phyloP scores from a whole-genome alignment of 2,797 vertebrate species.

The Pipistrellus pipistrellus region DNA sequence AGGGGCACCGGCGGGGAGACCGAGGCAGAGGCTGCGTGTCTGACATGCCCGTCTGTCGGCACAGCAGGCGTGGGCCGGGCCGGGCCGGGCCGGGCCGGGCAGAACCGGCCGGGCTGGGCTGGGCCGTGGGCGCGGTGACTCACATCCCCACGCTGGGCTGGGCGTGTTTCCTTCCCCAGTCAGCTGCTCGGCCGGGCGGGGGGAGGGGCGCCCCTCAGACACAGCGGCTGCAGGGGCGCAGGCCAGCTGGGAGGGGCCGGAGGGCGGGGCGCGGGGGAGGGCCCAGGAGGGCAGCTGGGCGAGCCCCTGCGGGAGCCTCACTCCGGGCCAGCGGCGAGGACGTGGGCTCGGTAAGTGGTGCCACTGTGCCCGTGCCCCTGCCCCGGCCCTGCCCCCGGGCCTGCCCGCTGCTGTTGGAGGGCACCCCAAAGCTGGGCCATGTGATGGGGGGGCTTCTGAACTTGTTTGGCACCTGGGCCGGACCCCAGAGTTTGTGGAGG shows the following conservation, averaged over 20 bases:
- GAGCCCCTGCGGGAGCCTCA: not conserved
- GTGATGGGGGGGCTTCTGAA: no score
- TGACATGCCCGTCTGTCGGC: not conserved
- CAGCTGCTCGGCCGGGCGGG: slow-evolving; percentile 62
- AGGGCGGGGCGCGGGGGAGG: not conserved
- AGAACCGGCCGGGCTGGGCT: not conserved
- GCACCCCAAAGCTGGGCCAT: not conserved
- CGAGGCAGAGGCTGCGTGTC: not conserved
- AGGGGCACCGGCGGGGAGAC: not conserved
- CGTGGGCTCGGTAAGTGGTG: not conserved
- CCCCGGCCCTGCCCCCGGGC: no score
- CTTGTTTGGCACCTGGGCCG: not conserved
- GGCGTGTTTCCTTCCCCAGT: slow-evolving; percentile 40
- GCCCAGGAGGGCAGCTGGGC: not conserved
- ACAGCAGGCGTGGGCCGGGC: not conserved
- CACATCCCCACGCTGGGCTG: not conserved
- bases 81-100: not conserved
- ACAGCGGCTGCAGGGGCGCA: not conserved
- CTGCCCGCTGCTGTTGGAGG: not conserved
- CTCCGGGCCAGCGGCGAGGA: slow-evolving; percentile 9
- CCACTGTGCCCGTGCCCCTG: not conserved
- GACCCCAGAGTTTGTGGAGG: not conserved
- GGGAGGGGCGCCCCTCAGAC: not conserved
- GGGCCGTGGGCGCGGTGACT: slow-evolving; percentile 54
- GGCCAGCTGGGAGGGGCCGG: not conserved